Base-by-base conservation (phyloP, 1,140 invertebrate genomes). In the Palaemon carinicauda region DNA sequence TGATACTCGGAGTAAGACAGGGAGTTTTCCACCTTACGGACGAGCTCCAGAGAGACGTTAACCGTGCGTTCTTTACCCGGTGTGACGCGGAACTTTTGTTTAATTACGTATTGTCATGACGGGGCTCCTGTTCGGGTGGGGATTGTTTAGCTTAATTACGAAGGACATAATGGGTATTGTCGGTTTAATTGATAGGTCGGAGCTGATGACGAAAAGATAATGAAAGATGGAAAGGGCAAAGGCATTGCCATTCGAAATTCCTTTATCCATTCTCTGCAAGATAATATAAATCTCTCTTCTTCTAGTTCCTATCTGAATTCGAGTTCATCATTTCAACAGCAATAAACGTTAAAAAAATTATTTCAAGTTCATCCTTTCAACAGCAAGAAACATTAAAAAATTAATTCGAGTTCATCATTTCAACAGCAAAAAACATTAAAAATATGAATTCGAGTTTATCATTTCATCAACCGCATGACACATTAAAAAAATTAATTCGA, bases 91-190 rank as follows among this genome's bases (percentile, higher is more conserved):
- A 71, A 65, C 50, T 73, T 80, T 79, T 29, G 77, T 29, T 86
- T 86, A 86, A 86, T 86, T 86, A 86, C 53, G 84, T 65, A 86
- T 77, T 86, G 84, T 86, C 84, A 78, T 73, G 84, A 78, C 74
- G 52, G 33, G 84, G 69, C 84, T 86, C 84, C 84, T 78, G 84
- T 86, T 79, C 50, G 74, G 84, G 69, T 74, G 77, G 80, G 41
- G 84, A 86, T 86, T 80, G 60, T 65, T 86, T 86, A 80, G 84
- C 84, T 86, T 86, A 86, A 86, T 86, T 86, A 86, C 84, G 84
- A 60, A 24, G 54, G 77, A 80, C 84, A 86, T 86, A 86, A 86
- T 86, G 77, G 84, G 51, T 74, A 86, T 86, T 86, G 84, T 86
- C 80, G 65, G 73, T 77, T 73, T 86, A 86, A 86, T 86, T 86